These are phyloP conservation scores for Drosophila athabasca DNA, from an alignment of 1,140 invertebrate species.

Conservation along the genomic window DNA sequence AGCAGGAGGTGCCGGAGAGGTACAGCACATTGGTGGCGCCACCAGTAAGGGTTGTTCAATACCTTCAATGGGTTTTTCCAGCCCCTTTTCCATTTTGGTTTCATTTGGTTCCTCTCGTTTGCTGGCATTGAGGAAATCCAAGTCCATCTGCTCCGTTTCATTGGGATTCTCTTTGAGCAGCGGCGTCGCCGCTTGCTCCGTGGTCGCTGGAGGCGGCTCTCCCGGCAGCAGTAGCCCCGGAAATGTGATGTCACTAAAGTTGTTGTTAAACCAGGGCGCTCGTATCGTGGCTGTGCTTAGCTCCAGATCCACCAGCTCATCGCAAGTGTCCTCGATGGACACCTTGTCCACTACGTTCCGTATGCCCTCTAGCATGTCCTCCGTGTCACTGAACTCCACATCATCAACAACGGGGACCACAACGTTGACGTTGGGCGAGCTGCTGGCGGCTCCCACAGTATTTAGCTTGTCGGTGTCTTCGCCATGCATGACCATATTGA, in stretches of 20 bases:
- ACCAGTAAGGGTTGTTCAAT: conserved; percentile 38
- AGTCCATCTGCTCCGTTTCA: conserved; percentile 34
- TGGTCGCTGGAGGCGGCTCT: conserved; percentile 46
- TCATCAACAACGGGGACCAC: conserved; percentile 62
- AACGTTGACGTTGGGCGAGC: conserved; percentile 11
- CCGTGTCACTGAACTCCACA: conserved; percentile 90
- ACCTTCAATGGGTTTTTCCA: conserved; percentile 8
- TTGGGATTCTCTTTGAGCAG: conserved; percentile 18
- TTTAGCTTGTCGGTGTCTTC: conserved; percentile 46
- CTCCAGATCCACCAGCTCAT: conserved; percentile 74
- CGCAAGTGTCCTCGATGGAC: conserved; percentile 77
- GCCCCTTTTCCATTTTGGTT: conserved; percentile 22
- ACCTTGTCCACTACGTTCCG: conserved; percentile 87
- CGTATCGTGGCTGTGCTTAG: conserved; percentile 69
- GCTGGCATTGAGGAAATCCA: conserved; percentile 42
- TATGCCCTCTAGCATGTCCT: conserved; percentile 93
- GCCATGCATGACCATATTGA: conserved; percentile 65
- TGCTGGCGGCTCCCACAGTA: conserved; percentile 23
- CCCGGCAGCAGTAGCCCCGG: conserved; percentile 54
- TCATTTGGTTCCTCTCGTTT: not conserved
- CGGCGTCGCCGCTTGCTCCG: conserved; percentile 5
- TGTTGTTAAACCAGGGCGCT: conserved; percentile 76
- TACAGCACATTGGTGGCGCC: conserved; percentile 28
- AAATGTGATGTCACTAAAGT: conserved; percentile 72
- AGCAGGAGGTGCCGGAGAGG: conserved; percentile 10